These are phyloP conservation scores for Strongylocentrotus purpuratus DNA, from an alignment of 35 echinoderm and acorn worm species.

Conservation along the genomic window DNA sequence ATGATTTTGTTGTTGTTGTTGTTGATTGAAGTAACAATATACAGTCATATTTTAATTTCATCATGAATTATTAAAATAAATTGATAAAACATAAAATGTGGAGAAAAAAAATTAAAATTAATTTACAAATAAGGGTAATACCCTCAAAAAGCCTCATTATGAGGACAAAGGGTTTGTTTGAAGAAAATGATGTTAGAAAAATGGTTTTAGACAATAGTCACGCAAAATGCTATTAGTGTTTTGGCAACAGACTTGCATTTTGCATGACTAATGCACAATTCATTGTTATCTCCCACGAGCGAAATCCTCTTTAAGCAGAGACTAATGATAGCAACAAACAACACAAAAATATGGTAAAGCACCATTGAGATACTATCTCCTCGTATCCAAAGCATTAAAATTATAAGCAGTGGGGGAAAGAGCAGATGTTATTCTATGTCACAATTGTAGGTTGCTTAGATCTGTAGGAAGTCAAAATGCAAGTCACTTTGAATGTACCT, in stretches of 20 bases:
- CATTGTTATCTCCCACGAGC: neutral
- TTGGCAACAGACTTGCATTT: neutral
- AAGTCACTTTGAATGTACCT: constrained; percentile 30
- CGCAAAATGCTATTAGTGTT: neutral
- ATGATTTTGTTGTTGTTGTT: neutral
- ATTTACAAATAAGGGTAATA: neutral
- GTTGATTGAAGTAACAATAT: neutral
- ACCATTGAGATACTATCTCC: neutral
- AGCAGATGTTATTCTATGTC: constrained; percentile 21
- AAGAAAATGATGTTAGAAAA: neutral
- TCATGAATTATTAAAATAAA: neutral
- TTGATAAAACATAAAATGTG: neutral
- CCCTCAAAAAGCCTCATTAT: neutral
- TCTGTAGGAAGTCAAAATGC: constrained; percentile 13
- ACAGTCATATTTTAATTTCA: neutral
- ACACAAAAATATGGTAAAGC: neutral
- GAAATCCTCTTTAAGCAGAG: neutral
- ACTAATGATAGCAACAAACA: neutral
- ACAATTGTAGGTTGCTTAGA: neutral
- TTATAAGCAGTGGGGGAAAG: constrained; percentile 11
- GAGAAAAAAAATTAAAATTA: neutral
- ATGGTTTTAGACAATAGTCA: neutral
- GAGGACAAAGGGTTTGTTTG: neutral
- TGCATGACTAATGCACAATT: neutral
- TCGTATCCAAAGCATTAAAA: neutral